These are phyloP conservation scores for Lithobates sylvaticus DNA, from an alignment of 2,797 vertebrate species.

Conservation along the genomic window DNA sequence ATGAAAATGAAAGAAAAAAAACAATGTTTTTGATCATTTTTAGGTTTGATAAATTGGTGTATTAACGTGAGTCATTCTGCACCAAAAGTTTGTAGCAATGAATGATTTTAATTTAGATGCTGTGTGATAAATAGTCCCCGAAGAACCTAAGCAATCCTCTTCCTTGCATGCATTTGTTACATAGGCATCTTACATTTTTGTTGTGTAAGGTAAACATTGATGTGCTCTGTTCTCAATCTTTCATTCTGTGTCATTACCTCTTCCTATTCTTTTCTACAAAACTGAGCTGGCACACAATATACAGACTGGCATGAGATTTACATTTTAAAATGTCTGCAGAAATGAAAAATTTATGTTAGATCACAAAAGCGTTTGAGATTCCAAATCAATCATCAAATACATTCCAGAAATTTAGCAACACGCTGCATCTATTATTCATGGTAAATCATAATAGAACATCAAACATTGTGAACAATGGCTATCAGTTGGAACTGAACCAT, in stretches of 20 bases:
- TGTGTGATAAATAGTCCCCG: not conserved
- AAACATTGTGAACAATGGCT: not conserved
- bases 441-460: not conserved
- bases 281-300: conserved; percentile 3
- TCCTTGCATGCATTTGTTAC: not conserved
- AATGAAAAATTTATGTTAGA: not conserved
- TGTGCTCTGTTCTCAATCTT: not conserved
- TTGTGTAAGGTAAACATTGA: not conserved
- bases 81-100: not conserved
- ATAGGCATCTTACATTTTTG: not conserved
- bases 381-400: not conserved
- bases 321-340: not conserved
- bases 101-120: not conserved
- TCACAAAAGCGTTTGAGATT: not conserved
- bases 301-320: not conserved
- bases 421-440: not conserved
- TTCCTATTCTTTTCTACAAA: not conserved
- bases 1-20: not conserved
- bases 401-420: not conserved
- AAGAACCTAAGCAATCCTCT: not conserved
- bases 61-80: not conserved
- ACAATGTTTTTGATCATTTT: not conserved
- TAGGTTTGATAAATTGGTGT: not conserved
- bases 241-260: not conserved
- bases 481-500: not conserved